Conservation (phyloP, 1,140 invertebrate species). For the Ridgeia piscesae region DNA sequence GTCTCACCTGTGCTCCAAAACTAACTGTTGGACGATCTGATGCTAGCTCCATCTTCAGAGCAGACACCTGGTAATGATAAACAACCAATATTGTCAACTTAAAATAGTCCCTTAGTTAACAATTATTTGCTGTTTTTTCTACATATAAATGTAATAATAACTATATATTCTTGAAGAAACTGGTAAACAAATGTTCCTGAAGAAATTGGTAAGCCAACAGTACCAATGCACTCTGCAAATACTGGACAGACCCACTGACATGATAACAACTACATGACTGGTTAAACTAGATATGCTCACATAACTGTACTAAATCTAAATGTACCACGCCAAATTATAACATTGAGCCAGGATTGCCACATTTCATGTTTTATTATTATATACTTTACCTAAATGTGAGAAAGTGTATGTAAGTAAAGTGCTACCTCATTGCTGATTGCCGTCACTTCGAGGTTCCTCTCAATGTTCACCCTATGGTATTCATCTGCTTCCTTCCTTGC, state of each 20-base stretch:
- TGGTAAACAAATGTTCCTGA: background rate
- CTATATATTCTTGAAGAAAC: background rate
- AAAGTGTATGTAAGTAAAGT: background rate
- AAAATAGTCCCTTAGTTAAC: background rate
- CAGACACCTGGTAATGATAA: constrained; percentile 40
- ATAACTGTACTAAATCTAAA: background rate
- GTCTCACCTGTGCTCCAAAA: constrained; percentile 51
- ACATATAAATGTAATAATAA: background rate
- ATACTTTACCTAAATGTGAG: too few species aligned
- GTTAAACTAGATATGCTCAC: background rate
- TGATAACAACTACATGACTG: background rate
- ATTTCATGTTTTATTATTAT: too few species aligned
- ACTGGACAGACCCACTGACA: constrained; percentile 2
- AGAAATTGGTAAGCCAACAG: background rate
- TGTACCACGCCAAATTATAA: background rate
- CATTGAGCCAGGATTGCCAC: background rate
- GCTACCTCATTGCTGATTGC: constrained; percentile 48
- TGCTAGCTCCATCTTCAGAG: constrained; percentile 49
- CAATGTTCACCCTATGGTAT: constrained; percentile 52
- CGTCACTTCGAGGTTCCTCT: constrained; percentile 52
- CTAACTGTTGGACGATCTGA: constrained; percentile 48
- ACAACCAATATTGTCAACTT: background rate
- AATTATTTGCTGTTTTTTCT: background rate
- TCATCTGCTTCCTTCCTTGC: constrained; percentile 55
- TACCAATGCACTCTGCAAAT: background rate